These are phyloP conservation scores for Choloepus hoffmanni DNA, from an alignment of 2,113 vertebrate genomes.

Conservation along the genomic window DNA sequence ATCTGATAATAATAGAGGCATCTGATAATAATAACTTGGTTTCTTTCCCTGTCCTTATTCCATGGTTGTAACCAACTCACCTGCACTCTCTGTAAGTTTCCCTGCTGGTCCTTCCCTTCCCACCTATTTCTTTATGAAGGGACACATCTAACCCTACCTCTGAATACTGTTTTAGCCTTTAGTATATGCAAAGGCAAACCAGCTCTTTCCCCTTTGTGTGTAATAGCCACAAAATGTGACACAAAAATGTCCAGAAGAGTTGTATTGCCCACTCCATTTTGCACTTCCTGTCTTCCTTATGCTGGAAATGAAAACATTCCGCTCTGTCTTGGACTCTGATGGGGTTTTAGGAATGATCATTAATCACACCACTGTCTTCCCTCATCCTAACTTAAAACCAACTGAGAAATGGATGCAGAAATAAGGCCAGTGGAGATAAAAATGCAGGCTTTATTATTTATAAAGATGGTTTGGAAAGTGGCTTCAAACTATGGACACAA, in stretches of 20 bases:
- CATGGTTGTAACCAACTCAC: not conserved
- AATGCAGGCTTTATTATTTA: conserved; percentile 30
- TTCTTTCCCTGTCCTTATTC: not conserved
- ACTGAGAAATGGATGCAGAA: not conserved
- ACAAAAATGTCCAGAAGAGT: not conserved
- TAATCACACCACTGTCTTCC: not conserved
- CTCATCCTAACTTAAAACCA: conserved; percentile 5
- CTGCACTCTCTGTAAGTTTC: not conserved
- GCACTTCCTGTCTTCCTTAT: not conserved
- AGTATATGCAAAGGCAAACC: conserved; percentile 13
- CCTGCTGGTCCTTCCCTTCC: not conserved
- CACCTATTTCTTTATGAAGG: not conserved
- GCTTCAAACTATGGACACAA: conserved; percentile 5
- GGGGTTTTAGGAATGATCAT: not conserved
- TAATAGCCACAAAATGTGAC: not conserved
- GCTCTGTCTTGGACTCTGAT: conserved; percentile 11
- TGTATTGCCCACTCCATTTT: not conserved
- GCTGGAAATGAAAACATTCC: conserved; percentile 18
- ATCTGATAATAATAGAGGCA: not conserved
- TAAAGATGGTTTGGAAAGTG: conserved; percentile 28
- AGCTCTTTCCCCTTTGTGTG: not conserved
- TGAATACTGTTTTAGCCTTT: conserved; percentile 36
- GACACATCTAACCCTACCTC: not conserved
- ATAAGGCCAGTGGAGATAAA: not conserved
- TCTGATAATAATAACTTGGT: not conserved